A percentile compares a stretch with the other conserved stretches of the same genome.
Conservation (phyloP, 2,888 invertebrate genomes). For the Lithophane leautieri region DNA sequence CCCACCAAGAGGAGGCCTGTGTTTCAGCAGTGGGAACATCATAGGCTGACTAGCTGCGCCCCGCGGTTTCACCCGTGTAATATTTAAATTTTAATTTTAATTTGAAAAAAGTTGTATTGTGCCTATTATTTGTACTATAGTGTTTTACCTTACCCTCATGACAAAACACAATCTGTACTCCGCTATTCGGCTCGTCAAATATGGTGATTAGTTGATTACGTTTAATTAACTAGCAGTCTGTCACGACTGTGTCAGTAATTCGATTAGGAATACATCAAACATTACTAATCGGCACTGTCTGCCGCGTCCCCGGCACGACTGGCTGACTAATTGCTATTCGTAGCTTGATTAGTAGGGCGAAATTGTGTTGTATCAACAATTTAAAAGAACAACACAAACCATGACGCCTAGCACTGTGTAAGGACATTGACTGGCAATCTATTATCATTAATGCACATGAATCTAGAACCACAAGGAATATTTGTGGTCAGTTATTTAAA, state of each 20-base stretch:
- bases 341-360: constrained; percentile 32
- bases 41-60: no score
- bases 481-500: not conserved
- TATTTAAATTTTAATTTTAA: no score
- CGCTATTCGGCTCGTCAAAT: constrained; percentile 25
- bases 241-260: constrained; percentile 52
- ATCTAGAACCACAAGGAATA: not conserved
- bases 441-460: not conserved
- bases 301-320: constrained; percentile 41
- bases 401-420: accelerated
- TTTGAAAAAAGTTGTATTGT: no score
- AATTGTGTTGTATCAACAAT: constrained; percentile 15
- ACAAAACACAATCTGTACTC: constrained; percentile 1
- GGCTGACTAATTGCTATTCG: constrained; percentile 48
- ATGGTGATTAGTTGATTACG: constrained; percentile 46
- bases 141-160: not conserved
- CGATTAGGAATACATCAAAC: constrained; percentile 58
- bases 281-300: constrained; percentile 52
- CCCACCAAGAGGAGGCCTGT: no score
- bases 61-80: no score
- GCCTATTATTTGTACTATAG: not conserved
- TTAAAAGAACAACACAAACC: constrained; percentile 19
- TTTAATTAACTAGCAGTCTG: constrained; percentile 43
- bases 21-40: no score
- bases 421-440: not conserved